phyloP scores from a whole-genome alignment of 2,113 vertebrate species.

The human (Homo sapiens) region DNA sequence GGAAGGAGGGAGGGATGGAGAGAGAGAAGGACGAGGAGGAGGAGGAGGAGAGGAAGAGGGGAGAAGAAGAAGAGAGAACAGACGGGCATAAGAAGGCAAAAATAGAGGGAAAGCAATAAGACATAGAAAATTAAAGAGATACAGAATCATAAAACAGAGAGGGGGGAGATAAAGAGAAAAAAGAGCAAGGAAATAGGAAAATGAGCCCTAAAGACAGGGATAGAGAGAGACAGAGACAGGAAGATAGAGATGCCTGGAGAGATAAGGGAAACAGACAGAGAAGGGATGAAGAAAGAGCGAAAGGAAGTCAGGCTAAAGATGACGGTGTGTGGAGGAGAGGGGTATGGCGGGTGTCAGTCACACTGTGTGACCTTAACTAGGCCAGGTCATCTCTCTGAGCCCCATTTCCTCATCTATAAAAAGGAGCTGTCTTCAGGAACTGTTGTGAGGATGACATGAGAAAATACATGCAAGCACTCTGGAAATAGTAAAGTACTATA shows the following conservation, averaged over 20 bases:
- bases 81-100: not conserved
- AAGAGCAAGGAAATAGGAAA: not conserved
- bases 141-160: not conserved
- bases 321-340: not conserved
- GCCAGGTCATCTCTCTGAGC: not conserved
- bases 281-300: not conserved
- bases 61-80: not conserved
- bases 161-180: not conserved
- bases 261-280: not conserved
- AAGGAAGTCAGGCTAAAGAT: not conserved
- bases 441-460: not conserved
- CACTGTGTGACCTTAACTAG: not conserved
- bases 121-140: not conserved
- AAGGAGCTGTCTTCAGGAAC: not conserved
- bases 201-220: not conserved
- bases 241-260: not conserved
- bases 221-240: not conserved
- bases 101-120: not conserved
- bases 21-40: too few species aligned
- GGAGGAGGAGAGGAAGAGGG: not conserved
- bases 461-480: not conserved
- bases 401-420: not conserved
- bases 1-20: too few species aligned
- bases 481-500: not conserved
- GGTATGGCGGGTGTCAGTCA: not conserved